phyloP scores from a whole-genome alignment of 2,888 invertebrate genomes.

The Peribatodes rhomboidaria region DNA sequence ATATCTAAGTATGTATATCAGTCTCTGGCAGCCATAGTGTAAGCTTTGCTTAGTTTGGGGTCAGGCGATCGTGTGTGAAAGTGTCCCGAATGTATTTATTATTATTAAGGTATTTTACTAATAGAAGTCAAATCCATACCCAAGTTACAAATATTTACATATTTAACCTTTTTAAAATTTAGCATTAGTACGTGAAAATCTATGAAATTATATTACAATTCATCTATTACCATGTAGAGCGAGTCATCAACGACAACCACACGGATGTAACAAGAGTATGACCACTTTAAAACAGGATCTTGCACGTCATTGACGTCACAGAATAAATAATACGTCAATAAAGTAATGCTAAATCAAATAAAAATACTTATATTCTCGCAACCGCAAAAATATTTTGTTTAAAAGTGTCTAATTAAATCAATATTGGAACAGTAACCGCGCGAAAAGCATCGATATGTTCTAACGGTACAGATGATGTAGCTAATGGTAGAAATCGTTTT shows the following conservation, averaged over 20 bases:
- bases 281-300: constrained; percentile 30
- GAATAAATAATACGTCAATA: constrained; percentile 14
- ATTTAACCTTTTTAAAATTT: constrained; percentile 1
- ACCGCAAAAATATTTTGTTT: constrained; percentile 30
- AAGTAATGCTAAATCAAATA: constrained; percentile 35
- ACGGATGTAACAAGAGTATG: constrained; percentile 16
- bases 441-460: constrained; percentile 14
- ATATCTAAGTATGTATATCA: no score
- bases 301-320: constrained; percentile 26
- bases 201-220: constrained; percentile 5
- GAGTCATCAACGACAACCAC: background rate
- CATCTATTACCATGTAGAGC: background rate
- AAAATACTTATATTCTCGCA: constrained; percentile 16
- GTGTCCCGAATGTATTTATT: no score
- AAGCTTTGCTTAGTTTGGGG: no score
- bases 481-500: background rate
- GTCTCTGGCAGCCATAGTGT: no score
- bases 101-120: background rate
- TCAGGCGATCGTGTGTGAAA: no score
- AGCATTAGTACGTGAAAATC: background rate
- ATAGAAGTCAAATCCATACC: background rate
- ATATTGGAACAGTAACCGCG: constrained; percentile 29
- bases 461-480: constrained; percentile 10
- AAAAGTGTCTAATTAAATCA: constrained; percentile 34
- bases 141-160: background rate